Evolutionary conservation across 2,888 invertebrate species (phyloP).

Genomic region (Mactromeris polynyma): DNA sequence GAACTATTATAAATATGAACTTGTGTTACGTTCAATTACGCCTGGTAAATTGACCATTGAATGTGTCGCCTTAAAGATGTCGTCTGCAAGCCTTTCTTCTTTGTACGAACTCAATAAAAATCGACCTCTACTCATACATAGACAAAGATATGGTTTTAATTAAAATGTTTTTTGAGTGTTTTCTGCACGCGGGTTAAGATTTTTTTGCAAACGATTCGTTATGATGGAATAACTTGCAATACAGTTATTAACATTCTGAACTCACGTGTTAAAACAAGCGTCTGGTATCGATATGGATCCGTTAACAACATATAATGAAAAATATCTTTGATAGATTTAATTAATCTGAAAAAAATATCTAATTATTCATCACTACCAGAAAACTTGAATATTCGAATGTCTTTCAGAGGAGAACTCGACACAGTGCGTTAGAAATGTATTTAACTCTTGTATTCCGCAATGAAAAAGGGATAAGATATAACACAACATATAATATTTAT

Average conservation of each 20-base stretch:
- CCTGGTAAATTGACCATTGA: conserved; percentile 15
- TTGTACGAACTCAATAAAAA: background rate
- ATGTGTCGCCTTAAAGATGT: conserved; percentile 14
- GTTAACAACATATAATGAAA: too few species aligned
- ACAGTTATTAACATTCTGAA: background rate
- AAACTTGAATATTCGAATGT: too few species aligned
- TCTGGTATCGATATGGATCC: background rate
- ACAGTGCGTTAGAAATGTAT: too few species aligned
- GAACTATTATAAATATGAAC: background rate
- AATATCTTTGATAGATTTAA: too few species aligned
- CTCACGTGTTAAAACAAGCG: background rate
- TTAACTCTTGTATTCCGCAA: too few species aligned
- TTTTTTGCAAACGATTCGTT: background rate
- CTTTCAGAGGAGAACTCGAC: too few species aligned
- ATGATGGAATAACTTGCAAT: background rate
- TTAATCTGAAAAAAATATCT: too few species aligned
- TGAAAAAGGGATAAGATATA: too few species aligned
- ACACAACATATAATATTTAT: too few species aligned
- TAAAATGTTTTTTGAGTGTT: background rate
- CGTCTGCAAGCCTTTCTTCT: background rate
- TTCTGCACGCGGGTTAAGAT: background rate
- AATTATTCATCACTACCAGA: too few species aligned
- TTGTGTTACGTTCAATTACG: conserved; percentile 11
- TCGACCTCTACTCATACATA: background rate
- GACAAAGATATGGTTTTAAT: background rate